Percentiles rank a stretch among this genome's conserved stretches.
Evolutionary conservation across 2,113 vertebrate genomes (phyloP).

Genomic region (Periophthalmus modestus): DNA sequence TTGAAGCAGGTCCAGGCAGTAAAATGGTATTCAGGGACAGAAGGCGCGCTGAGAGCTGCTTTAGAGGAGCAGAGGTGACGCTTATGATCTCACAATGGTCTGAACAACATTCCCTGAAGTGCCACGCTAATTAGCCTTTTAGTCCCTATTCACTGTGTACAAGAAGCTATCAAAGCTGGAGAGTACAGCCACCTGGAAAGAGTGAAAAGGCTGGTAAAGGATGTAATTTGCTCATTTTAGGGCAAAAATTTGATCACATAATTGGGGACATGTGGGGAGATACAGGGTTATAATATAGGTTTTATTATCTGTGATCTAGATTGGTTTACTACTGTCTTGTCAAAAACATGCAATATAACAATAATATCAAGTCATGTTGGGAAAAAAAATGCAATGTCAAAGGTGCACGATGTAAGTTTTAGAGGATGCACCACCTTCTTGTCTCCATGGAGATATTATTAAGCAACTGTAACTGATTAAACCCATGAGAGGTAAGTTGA

Average conservation of each 20-base stretch:
- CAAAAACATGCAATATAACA: too few species aligned
- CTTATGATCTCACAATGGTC: slow-evolving; percentile 20
- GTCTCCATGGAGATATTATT: too few species aligned
- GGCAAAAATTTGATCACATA: background rate
- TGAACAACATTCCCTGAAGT: slow-evolving; percentile 5
- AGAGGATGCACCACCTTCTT: too few species aligned
- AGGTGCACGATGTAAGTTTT: too few species aligned
- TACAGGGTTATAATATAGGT: background rate
- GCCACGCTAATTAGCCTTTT: slow-evolving; percentile 43
- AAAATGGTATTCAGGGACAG: slow-evolving; percentile 33
- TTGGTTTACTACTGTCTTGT: too few species aligned
- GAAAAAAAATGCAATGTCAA: too few species aligned
- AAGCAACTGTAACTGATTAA: too few species aligned
- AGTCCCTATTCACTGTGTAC: slow-evolving; percentile 34
- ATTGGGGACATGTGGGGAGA: background rate
- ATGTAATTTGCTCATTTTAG: background rate
- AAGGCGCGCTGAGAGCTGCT: slow-evolving; percentile 17
- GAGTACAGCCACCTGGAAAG: slow-evolving; percentile 15
- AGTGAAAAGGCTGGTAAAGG: background rate
- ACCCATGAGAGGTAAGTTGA: too few species aligned
- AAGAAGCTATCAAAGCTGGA: slow-evolving; percentile 41
- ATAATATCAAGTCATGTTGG: too few species aligned
- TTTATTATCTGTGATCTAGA: background rate
- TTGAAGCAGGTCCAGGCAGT: slow-evolving; percentile 18
- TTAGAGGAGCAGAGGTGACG: slow-evolving; percentile 29